Conservation (phyloP, 2,888 invertebrate genomes). For the Calameuta pallipes region DNA sequence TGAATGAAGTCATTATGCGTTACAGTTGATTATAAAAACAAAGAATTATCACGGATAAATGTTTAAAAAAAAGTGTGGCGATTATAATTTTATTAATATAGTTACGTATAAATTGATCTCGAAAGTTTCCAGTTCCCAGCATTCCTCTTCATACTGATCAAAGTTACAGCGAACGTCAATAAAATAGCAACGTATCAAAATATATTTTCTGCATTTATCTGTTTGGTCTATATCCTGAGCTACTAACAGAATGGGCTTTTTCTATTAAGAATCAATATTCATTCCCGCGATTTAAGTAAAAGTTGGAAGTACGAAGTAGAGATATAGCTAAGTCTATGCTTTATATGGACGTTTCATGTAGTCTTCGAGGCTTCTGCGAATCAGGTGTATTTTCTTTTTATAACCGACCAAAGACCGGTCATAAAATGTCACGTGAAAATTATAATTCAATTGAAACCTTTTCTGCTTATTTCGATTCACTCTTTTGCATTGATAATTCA, state of each 20-base stretch:
- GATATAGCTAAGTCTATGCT: constrained; percentile 41
- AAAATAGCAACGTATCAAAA: constrained; percentile 61
- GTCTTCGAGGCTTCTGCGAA: constrained; percentile 18
- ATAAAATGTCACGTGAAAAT: neutral
- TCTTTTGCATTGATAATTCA: neutral
- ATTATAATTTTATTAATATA: too few species aligned
- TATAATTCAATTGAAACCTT: neutral
- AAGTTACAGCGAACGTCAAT: constrained; percentile 42
- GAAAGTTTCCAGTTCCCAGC: constrained; percentile 30
- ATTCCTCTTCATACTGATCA: constrained; percentile 32
- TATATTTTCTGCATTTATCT: constrained; percentile 54
- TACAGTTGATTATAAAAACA: neutral
- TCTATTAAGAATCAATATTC: constrained; percentile 23
- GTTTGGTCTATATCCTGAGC: constrained; percentile 57
- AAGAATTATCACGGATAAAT: neutral
- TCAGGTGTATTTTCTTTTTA: constrained; percentile 6
- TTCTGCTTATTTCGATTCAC: neutral
- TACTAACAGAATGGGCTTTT: constrained; percentile 46
- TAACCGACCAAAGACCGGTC: neutral
- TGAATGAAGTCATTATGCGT: neutral
- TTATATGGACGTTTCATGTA: constrained; percentile 40
- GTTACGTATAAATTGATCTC: neutral
- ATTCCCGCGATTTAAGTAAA: constrained; percentile 24
- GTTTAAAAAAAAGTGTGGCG: neutral
- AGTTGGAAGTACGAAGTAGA: constrained; percentile 46